phyloP scores from a whole-genome alignment of 2,888 invertebrate species.

The Agrotis ipsilon region DNA sequence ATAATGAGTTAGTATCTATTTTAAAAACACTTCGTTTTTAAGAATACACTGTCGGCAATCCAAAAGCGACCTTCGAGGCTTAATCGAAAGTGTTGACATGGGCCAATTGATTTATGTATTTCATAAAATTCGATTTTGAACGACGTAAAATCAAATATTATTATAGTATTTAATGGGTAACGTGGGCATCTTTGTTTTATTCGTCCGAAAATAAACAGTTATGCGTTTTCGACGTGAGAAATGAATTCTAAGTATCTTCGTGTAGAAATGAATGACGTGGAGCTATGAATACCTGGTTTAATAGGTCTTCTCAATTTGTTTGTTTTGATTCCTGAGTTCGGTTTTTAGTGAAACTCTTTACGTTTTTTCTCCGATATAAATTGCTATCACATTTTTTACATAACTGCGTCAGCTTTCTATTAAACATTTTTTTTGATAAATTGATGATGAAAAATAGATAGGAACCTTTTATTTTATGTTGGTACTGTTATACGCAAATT shows the following conservation, averaged over 20 bases:
- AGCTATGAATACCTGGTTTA: conserved; percentile 65
- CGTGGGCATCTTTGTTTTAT: conserved; percentile 82
- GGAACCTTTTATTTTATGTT: conserved; percentile 42
- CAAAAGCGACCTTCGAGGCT: conserved; percentile 81
- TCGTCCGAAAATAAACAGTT: conserved; percentile 76
- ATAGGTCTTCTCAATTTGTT: conserved; percentile 62
- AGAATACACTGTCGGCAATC: conserved; percentile 82
- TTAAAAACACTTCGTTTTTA: conserved; percentile 82
- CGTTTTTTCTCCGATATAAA: conserved; percentile 34
- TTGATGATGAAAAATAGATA: conserved; percentile 39
- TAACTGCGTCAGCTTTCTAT: conserved; percentile 26
- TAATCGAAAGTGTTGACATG: conserved; percentile 90
- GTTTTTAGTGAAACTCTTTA: conserved; percentile 38
- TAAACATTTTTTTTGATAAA: conserved; percentile 44
- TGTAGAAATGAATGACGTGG: conserved; percentile 62
- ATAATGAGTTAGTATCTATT: conserved; percentile 88
- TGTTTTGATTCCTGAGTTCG: conserved; percentile 43
- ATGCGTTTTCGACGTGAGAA: conserved; percentile 68
- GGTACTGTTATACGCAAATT: conserved; percentile 2
- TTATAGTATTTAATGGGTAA: conserved; percentile 80
- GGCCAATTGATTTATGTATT: conserved; percentile 84
- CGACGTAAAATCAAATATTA: conserved; percentile 85
- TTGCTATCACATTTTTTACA: conserved; percentile 49
- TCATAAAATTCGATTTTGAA: conserved; percentile 81
- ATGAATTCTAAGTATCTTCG: conserved; percentile 65